Conservation (phyloP, 2,797 vertebrate genomes). For the Neostethus bicornis region DNA sequence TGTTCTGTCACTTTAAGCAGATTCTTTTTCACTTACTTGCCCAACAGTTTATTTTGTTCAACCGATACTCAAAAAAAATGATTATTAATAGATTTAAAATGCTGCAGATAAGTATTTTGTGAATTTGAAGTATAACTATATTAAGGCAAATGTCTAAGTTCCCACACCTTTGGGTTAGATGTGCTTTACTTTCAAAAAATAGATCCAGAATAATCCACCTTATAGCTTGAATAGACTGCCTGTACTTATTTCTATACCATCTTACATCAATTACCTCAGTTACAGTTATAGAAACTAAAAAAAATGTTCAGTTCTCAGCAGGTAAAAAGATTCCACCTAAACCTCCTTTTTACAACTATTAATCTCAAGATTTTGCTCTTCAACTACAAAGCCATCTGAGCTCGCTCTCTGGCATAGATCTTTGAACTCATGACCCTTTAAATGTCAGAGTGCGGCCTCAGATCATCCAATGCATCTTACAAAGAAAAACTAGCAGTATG, state of each 20-base stretch:
- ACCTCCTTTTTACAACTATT: conserved; percentile 34
- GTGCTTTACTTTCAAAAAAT: not conserved
- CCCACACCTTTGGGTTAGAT: not conserved
- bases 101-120: not conserved
- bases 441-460: conserved; percentile 41
- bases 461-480: conserved; percentile 47
- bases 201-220: not conserved
- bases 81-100: not conserved
- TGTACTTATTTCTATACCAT: conserved; percentile 3
- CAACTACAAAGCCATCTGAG: conserved; percentile 34
- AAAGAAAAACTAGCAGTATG: conserved; percentile 36
- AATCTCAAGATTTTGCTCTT: conserved; percentile 34
- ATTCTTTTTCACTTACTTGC: not conserved
- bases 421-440: conserved; percentile 45
- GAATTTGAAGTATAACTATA: too few species aligned
- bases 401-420: conserved; percentile 23
- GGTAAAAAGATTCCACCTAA: conserved; percentile 21
- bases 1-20: not conserved
- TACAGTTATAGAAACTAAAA: conserved; percentile 17
- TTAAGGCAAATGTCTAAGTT: not conserved
- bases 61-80: not conserved
- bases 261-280: conserved; percentile 2
- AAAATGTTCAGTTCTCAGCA: conserved; percentile 10
- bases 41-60: not conserved
- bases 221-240: not conserved